Percentiles rank a stretch among this genome's conserved stretches.
Conservation (phyloP, 2,888 invertebrate species). For the Omphaloscelis lunosa region DNA sequence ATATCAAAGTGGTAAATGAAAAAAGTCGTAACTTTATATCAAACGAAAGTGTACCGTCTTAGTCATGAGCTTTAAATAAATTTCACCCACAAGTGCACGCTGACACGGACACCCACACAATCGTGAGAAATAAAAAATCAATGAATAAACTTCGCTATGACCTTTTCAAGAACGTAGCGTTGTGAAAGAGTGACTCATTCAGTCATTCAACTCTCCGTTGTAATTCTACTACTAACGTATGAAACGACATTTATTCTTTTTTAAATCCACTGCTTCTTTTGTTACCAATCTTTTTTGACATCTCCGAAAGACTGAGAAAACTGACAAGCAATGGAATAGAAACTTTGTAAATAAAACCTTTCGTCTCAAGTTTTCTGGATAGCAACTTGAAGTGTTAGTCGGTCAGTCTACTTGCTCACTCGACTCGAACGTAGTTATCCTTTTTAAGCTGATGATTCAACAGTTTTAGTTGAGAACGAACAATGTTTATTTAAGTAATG, state of each 20-base stretch:
- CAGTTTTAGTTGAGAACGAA: slow-evolving; percentile 64
- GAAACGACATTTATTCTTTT: slow-evolving; percentile 40
- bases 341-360: slow-evolving; percentile 3
- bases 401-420: slow-evolving; percentile 81
- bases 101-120: slow-evolving; percentile 63
- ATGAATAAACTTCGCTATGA: slow-evolving; percentile 76
- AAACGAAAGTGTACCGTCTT: slow-evolving; percentile 67
- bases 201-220: slow-evolving; percentile 83
- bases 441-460: slow-evolving; percentile 85
- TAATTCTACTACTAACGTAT: slow-evolving; percentile 44
- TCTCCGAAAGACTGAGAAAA: not conserved
- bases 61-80: slow-evolving; percentile 69
- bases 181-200: slow-evolving; percentile 83
- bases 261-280: slow-evolving; percentile 67
- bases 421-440: slow-evolving; percentile 74
- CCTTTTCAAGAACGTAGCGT: slow-evolving; percentile 85
- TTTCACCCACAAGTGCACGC: slow-evolving; percentile 66
- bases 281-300: slow-evolving; percentile 53
- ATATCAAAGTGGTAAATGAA: not conserved
- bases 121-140: slow-evolving; percentile 71
- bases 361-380: slow-evolving; percentile 17
- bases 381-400: slow-evolving; percentile 70
- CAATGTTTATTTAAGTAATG: slow-evolving; percentile 74
- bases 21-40: slow-evolving; percentile 37
- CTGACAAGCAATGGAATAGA: slow-evolving; percentile 45